Conservation (phyloP, 2,797 vertebrate species). For the Clarias laeviceps region DNA sequence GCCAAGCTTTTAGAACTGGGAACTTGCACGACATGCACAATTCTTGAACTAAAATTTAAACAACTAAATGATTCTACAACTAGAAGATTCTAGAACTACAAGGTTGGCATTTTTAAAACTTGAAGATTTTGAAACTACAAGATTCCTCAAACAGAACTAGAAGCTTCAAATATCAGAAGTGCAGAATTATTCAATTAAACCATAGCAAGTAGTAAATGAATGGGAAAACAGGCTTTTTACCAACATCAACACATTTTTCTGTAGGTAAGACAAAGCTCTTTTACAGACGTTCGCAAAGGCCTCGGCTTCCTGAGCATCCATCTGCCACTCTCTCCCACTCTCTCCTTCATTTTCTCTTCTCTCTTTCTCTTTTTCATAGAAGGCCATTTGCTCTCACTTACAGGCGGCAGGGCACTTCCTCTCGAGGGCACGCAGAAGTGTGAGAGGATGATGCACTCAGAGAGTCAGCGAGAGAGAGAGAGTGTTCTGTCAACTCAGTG, state of each 20-base stretch:
- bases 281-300: constrained; percentile 2
- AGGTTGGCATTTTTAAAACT: background rate
- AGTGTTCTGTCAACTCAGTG: constrained; percentile 37
- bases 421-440: constrained; percentile 78
- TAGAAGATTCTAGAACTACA: background rate
- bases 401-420: constrained; percentile 61
- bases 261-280: background rate
- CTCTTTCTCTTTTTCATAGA: constrained; percentile 54
- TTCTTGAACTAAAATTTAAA: rapidly evolving
- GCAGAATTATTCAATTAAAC: background rate
- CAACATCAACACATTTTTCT: background rate
- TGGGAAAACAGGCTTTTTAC: background rate
- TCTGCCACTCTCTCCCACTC: constrained; percentile 34
- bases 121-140: background rate
- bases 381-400: constrained; percentile 62
- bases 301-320: constrained; percentile 34
- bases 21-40: too few species aligned
- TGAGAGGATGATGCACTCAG: constrained; percentile 76
- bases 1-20: background rate
- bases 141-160: background rate
- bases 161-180: background rate
- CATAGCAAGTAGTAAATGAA: background rate
- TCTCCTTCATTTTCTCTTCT: constrained; percentile 46
- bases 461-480: constrained; percentile 28
- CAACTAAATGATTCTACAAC: background rate